Evolutionary conservation across 37 sponge, comb jelly and placozoan species (phyloP).

Genomic region (Hormiphora californensis): DNA sequence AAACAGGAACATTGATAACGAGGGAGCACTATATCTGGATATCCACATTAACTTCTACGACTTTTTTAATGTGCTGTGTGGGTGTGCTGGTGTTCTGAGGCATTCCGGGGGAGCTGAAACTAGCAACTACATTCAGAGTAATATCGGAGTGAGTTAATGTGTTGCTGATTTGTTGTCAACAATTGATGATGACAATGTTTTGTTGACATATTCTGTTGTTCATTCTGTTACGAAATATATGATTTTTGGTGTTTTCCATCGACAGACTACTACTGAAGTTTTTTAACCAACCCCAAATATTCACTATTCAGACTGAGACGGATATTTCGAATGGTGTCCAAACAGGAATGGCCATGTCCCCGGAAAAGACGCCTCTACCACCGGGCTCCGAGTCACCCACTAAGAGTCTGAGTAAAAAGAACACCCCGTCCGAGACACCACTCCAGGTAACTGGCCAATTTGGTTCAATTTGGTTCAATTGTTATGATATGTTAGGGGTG

Average conservation of each 20-base stretch:
- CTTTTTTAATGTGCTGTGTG: slow-evolving; percentile 17
- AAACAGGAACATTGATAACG: background rate
- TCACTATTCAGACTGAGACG: slow-evolving; percentile 17
- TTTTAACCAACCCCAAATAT: no score
- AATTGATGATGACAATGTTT: background rate
- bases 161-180: no score
- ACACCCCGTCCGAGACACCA: slow-evolving; percentile 21
- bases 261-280: no score
- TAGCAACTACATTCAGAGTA: background rate
- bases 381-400: slow-evolving; percentile 24
- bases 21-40: background rate
- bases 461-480: no score
- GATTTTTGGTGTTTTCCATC: background rate
- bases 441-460: background rate
- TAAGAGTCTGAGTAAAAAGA: slow-evolving; percentile 16
- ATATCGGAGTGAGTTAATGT: background rate
- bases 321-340: background rate
- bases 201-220: background rate
- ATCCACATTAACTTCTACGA: slow-evolving; percentile 20
- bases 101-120: background rate
- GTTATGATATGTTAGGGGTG: no score
- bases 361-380: background rate
- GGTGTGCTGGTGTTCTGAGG: background rate
- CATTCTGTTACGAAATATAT: background rate
- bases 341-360: background rate